Conservation (phyloP, 1,140 invertebrate species). For the Ectropis grisescens region DNA sequence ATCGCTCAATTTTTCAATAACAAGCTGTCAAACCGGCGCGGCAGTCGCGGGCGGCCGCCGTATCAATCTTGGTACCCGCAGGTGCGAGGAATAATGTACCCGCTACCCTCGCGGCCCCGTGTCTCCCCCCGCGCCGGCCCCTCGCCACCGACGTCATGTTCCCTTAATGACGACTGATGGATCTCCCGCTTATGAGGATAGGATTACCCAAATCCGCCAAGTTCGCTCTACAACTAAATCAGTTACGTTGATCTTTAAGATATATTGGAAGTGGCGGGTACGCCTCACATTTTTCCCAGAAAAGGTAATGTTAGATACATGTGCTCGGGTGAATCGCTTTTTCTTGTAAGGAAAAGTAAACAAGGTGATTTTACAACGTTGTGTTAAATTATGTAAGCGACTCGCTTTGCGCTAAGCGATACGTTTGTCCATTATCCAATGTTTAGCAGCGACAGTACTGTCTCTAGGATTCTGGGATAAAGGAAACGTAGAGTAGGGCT, state of each 20-base stretch:
- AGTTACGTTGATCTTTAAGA: constrained; percentile 36
- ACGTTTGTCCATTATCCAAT: too few species aligned
- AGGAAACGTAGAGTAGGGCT: too few species aligned
- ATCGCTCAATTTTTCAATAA: constrained; percentile 66
- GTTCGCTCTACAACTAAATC: constrained; percentile 39
- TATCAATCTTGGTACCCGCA: constrained; percentile 59
- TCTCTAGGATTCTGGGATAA: too few species aligned
- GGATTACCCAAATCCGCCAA: constrained; percentile 38
- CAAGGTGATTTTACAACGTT: too few species aligned
- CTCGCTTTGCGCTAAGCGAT: too few species aligned
- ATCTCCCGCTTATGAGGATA: constrained; percentile 41
- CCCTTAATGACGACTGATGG: constrained; percentile 62
- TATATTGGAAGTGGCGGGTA: constrained; percentile 31
- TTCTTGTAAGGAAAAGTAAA: too few species aligned
- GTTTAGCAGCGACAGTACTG: too few species aligned
- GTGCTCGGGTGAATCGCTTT: too few species aligned
- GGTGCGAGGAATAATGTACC: constrained; percentile 25
- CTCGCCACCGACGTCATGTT: constrained; percentile 24
- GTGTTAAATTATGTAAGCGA: too few species aligned
- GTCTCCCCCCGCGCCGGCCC: too few species aligned
- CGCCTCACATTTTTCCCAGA: constrained; percentile 5
- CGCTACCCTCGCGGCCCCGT: too few species aligned
- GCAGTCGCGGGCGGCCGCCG: constrained; percentile 18
- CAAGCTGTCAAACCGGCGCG: constrained; percentile 41
- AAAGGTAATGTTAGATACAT: too few species aligned